phyloP scores from a whole-genome alignment of 2,888 invertebrate species.

The Rhagonycha lutea region DNA sequence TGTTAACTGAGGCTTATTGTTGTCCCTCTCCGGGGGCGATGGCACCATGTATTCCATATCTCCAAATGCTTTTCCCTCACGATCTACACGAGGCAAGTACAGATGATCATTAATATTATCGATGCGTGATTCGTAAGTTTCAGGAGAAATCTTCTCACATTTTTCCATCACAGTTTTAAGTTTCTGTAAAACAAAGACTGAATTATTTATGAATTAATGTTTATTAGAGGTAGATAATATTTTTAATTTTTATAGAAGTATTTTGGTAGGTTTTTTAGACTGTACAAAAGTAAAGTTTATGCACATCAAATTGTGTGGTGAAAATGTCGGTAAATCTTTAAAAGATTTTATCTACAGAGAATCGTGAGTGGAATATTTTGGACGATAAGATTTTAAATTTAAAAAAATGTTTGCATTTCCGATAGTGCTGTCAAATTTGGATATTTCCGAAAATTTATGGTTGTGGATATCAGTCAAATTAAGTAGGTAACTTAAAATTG shows the following conservation, averaged over 20 bases:
- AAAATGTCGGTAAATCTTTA: background rate
- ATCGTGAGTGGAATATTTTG: background rate
- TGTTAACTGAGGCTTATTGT: conserved; percentile 56
- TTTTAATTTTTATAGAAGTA: too few relatives aligned
- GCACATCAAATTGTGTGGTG: background rate
- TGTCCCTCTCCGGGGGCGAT: conserved; percentile 71
- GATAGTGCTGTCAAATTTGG: background rate
- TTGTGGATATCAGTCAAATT: background rate
- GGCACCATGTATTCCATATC: conserved; percentile 70
- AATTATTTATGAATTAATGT: background rate
- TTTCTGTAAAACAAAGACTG: conserved; percentile 53
- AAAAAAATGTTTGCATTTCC: background rate
- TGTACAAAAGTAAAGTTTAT: too few relatives aligned
- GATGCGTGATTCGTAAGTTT: conserved; percentile 60
- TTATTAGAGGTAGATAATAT: too few relatives aligned
- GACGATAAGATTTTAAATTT: background rate
- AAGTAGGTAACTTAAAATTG: background rate
- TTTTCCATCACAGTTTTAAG: conserved; percentile 73
- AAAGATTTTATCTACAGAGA: background rate
- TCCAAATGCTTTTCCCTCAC: conserved; percentile 65
- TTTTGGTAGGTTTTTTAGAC: too few relatives aligned
- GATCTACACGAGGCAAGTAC: conserved; percentile 63
- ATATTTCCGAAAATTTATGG: background rate
- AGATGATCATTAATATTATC: conserved; percentile 55
- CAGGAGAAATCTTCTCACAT: conserved; percentile 65